Base-by-base conservation (phyloP, 2,888 invertebrate species). In the Prosapia bicincta region DNA sequence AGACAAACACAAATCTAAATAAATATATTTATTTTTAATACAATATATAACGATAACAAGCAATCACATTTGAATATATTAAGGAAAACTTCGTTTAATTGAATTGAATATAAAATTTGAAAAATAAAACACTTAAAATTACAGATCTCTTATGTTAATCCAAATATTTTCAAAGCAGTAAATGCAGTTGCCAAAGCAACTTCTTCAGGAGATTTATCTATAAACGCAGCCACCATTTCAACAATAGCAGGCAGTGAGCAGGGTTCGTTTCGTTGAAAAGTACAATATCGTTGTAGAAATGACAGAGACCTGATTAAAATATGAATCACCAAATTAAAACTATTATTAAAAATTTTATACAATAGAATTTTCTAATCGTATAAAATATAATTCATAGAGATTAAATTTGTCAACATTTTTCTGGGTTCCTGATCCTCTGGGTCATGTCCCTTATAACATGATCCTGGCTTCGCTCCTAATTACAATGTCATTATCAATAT, bases 201-300 rank as follows among this genome's bases (percentile, higher is more conserved):
- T 84, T 96, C 96, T 84, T 96, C 96, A 0, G 96, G 95, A 66
- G 91, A 91, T 84, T 92, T 92, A 72, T 90, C 90, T 87, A 96
- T 92, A 85, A 96, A 95, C 24, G 95, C 96, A n/a, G 97, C 96
- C 79, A 96, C 92, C 89, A 98, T 91, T 86, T 98, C 98, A 68
- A 97, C 94, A 72, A 96, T 92, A 66, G 95, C 95, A 10, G 97
- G 96, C 80, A 98, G 86, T 67, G 96, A 94, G 85, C 97, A 97
- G 0, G 98, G 98, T 86, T 98, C 98, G 86, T 98, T 98, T 81
- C 98, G 90, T 86, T 97, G 96, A 87, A 97, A 97, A 79, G 96
- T 96, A 86, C 97, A 97, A 86, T 97, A 96, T 80, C 96, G 90
- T 84, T 94, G 92, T 82, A 95, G 88, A 85, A 93, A 94, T 80